Percentiles rank a stretch among this genome's conserved stretches.
These are phyloP conservation scores for Drosophila phalerata DNA, from an alignment of 2,888 invertebrate genomes.

Conservation along the genomic window DNA sequence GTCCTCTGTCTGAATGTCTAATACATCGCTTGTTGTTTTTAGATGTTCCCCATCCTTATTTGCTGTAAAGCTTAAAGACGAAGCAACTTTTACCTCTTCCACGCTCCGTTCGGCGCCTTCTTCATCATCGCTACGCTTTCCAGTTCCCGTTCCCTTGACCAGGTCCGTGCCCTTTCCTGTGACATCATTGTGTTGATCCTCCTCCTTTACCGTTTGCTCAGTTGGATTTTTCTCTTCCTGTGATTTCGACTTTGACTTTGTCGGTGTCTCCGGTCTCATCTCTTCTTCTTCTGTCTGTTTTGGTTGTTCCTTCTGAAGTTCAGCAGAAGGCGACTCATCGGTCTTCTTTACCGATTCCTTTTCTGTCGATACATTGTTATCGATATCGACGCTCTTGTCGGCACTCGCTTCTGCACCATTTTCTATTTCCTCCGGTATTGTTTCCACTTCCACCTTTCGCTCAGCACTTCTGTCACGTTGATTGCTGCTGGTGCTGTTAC, in stretches of 20 bases:
- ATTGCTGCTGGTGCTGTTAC: slow-evolving; percentile 45
- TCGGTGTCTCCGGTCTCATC: slow-evolving; percentile 6
- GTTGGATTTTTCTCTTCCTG: slow-evolving; percentile 17
- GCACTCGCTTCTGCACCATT: slow-evolving; percentile 81
- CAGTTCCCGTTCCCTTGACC: slow-evolving; percentile 2
- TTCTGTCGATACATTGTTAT: slow-evolving; percentile 42
- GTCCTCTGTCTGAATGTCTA: slow-evolving; percentile 73
- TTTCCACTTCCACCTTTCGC: slow-evolving; percentile 86
- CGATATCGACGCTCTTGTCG: slow-evolving; percentile 39
- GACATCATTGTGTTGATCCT: slow-evolving; percentile 30
- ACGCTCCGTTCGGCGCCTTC: slow-evolving; percentile 21
- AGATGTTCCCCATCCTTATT: slow-evolving; percentile 72
- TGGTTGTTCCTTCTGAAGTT: slow-evolving; percentile 18
- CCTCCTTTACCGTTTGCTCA: slow-evolving; percentile 16
- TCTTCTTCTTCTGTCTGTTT: not conserved
- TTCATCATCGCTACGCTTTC: slow-evolving; percentile 23
- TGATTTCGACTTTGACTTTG: slow-evolving; percentile 27
- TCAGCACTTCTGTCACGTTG: slow-evolving; percentile 77
- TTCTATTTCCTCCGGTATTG: slow-evolving; percentile 86
- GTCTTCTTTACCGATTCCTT: slow-evolving; percentile 9
- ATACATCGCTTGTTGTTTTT: slow-evolving; percentile 80
- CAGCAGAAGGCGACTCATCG: slow-evolving; percentile 11
- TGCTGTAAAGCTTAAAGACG: slow-evolving; percentile 70
- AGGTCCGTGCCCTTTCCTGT: slow-evolving; percentile 17
- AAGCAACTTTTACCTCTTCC: slow-evolving; percentile 73